phyloP scores from a whole-genome alignment of 1,140 invertebrate genomes.

The Aphaenogaster floridana region DNA sequence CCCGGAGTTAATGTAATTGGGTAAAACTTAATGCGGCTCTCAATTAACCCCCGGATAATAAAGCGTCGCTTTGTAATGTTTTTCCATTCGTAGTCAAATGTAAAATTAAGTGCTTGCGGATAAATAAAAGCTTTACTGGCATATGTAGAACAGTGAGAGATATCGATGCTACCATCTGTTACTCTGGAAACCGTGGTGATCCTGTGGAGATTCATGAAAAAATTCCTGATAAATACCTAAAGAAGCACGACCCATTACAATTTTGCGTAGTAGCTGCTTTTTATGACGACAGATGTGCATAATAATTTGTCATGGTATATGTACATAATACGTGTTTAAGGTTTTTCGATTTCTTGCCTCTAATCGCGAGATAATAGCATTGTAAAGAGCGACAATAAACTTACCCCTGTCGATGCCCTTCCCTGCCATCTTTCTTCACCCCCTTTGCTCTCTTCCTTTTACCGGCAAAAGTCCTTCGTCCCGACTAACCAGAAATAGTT shows the following conservation, averaged over 20 bases:
- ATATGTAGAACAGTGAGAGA: background rate
- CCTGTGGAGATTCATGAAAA: constrained; percentile 25
- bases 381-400: constrained; percentile 51
- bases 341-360: background rate
- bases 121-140: constrained; percentile 32
- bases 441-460: background rate
- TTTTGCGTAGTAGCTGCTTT: background rate
- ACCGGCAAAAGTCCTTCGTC: constrained; percentile 27
- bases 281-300: background rate
- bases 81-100: constrained; percentile 52
- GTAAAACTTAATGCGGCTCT: constrained; percentile 64
- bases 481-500: constrained; percentile 53
- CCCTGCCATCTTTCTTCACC: background rate
- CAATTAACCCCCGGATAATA: constrained; percentile 70
- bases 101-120: constrained; percentile 47
- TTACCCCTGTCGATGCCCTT: constrained; percentile 17
- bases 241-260: background rate
- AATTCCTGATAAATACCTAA: constrained; percentile 62
- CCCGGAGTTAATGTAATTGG: constrained; percentile 48
- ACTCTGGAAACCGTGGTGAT: background rate
- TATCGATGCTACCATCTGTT: constrained; percentile 13
- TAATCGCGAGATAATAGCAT: constrained; percentile 24
- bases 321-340: background rate
- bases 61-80: constrained; percentile 57
- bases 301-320: background rate